Base-by-base conservation (phyloP, 2,888 invertebrate genomes). In the Petrolisthes cinctipes region DNA sequence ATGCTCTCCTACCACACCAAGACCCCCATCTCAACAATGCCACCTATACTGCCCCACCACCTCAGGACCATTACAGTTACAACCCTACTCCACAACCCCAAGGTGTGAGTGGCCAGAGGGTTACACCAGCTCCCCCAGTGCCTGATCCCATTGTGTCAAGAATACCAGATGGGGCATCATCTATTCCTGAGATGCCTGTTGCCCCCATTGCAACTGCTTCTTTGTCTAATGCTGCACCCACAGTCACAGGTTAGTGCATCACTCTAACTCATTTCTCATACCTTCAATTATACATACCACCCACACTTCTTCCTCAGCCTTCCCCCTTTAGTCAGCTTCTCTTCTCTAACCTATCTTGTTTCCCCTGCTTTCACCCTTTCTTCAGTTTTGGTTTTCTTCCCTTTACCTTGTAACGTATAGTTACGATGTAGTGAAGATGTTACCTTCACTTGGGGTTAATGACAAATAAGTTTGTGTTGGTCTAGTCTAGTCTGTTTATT, bases 151-250 rank as follows among this genome's bases (percentile, higher is more conserved):
- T 88, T 20, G 53, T 76, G n/a, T 84, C 84, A 54, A 88, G 87
- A 80, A 88, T 88, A 51, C 87, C 87, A 17, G 87, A 88, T 84
- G 87, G 87, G 6, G 87, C 87, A 37, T 88, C 87, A 5, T 88
- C 87, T 9, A 68, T 84, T 14, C 76, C 87, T 66, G 87, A 88
- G 57, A 73, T 23, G n/a, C 68, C 87, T 9, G 4, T 75, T 81
- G 66, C 68, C 17, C 4, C 23, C 23, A 11, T 57, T 80, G 7
- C 57, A 75, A 6, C 57, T 37, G 37, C 37, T 37, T 37, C 37
- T 37, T 37, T 37, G 37, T 37, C 37, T 37, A 37, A 2, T 37
- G 37, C 37, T 37, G 37, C 2, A 37, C 37, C 37, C 37, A 37
- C 37, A 37, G 37, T 37, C 37, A 37, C 37, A 37, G 37, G 37